Evolutionary conservation across 2,113 vertebrate species (phyloP).

Genomic region (Orycteropus afer): DNA sequence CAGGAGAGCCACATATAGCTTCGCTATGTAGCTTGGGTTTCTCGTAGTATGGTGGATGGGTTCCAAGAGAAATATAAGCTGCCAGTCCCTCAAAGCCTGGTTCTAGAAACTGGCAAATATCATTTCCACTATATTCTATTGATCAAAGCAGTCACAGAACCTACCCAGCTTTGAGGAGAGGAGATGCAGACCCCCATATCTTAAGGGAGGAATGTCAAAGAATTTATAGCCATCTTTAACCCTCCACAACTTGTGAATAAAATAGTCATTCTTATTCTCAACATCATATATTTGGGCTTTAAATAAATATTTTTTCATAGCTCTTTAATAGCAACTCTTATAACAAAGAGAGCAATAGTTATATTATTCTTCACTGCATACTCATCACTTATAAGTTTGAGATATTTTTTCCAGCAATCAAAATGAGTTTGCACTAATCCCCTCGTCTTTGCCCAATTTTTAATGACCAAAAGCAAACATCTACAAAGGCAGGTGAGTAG

Average conservation of each 20-base stretch:
- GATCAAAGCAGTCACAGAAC: not conserved
- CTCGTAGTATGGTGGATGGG: not conserved
- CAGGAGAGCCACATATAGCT: not conserved
- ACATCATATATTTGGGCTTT: slow-evolving; percentile 13
- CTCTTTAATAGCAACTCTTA: not conserved
- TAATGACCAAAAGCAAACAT: not conserved
- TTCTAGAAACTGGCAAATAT: not conserved
- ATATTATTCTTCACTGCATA: not conserved
- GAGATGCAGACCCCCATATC: not conserved
- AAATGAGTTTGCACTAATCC: not conserved
- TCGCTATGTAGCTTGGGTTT: not conserved
- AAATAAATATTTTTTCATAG: not conserved
- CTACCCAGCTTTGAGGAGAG: not conserved
- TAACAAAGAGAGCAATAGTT: not conserved
- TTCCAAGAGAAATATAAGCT: not conserved
- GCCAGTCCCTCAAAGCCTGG: not conserved
- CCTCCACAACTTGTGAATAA: not conserved
- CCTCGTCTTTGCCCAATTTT: not conserved
- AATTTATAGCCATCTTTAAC: not conserved
- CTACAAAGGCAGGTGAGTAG: not conserved
- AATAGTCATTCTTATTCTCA: slow-evolving; percentile 54
- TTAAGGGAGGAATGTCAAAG: not conserved
- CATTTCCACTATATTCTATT: not conserved
- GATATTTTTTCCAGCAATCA: not conserved
- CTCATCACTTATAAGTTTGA: not conserved